Percentiles rank a stretch among this genome's conserved stretches.
These are phyloP conservation scores for Hedya salicella DNA, from an alignment of 2,888 invertebrate species.

Conservation along the genomic window DNA sequence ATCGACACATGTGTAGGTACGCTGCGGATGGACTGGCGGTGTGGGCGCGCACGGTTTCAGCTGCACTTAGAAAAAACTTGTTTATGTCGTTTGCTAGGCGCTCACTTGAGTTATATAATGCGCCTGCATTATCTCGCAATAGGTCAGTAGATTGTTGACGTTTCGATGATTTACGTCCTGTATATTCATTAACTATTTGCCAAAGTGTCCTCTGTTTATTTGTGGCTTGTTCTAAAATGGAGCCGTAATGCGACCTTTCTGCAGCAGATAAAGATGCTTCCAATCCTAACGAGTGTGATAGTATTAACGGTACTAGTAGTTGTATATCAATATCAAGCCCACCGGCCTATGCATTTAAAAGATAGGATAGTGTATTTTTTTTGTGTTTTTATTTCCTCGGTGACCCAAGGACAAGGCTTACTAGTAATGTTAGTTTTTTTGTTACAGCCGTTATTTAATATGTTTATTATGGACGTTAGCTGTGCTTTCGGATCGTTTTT, in stretches of 20 bases:
- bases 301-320: not conserved
- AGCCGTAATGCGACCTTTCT: not conserved
- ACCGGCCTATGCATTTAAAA: not conserved
- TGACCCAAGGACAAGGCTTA: slow-evolving; percentile 2
- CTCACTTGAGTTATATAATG: not conserved
- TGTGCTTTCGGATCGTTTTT: not conserved
- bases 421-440: not conserved
- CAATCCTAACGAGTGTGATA: not conserved
- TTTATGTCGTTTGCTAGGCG: not conserved
- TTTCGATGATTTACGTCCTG: not conserved
- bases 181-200: not conserved
- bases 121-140: not conserved
- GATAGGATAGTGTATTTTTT: not conserved
- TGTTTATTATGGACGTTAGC: slow-evolving; percentile 2
- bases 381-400: not conserved
- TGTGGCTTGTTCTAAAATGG: not conserved
- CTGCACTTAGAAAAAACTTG: slow-evolving; percentile 6
- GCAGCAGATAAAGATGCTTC: not conserved
- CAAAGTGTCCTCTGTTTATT: not conserved
- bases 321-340: not conserved
- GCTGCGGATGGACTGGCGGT: not conserved
- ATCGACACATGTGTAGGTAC: not conserved
- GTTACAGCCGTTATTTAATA: not conserved
- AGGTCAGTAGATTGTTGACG: not conserved
- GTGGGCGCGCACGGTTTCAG: not conserved